Evolutionary conservation across 2,113 vertebrate genomes (phyloP), one percentile per base, ranked within the genome.

Genomic region (Ivindomyrus marchei): DNA sequence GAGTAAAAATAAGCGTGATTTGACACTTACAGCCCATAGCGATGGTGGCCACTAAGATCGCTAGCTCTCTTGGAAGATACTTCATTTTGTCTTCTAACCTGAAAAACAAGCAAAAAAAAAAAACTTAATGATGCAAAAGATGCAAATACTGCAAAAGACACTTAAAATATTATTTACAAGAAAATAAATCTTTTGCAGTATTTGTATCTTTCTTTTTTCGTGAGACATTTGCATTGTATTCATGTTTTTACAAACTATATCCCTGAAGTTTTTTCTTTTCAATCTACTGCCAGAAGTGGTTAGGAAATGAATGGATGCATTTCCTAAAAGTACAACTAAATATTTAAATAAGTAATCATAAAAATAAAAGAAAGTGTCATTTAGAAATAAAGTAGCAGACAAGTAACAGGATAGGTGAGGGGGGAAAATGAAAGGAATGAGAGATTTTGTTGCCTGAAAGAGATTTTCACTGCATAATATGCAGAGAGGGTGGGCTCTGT

Each of bases 401-500:
- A 11, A 36, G 66, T 74, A 36, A 15, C 66, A 74, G 13, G 27
- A 2, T 77, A 77, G 74, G 6, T 80, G 74, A 80, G 8, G 49
- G 74, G 50, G 49, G 4, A 36, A 50, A 39, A 24, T 21, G 49
- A 56, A 53, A 74, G 49, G 19, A 56, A 36, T 36, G 49, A 89
- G 17, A 45, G 27, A 66, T 42, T 8, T 2, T 74, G 85, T 85
- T 85, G 19, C 10, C 3, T 36, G 49, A 90, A 66, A 87, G 88
- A 49, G 47, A 47, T 31, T 42, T 53, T 36, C 50, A 36, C 15
- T 31, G 13, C 36, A 88, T 45, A 52, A 56, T 27, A 66, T 11
- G 42, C 53, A 88, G 90, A 58, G 89, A 90, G 89, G 87, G 92
- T 88, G 92, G 91, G 92, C 92, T 93, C 94, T 95, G 95, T 92